Percentiles rank a stretch among this genome's conserved stretches.
Conservation (phyloP, 2,797 vertebrate genomes). For the Coracias cyanogaster region DNA sequence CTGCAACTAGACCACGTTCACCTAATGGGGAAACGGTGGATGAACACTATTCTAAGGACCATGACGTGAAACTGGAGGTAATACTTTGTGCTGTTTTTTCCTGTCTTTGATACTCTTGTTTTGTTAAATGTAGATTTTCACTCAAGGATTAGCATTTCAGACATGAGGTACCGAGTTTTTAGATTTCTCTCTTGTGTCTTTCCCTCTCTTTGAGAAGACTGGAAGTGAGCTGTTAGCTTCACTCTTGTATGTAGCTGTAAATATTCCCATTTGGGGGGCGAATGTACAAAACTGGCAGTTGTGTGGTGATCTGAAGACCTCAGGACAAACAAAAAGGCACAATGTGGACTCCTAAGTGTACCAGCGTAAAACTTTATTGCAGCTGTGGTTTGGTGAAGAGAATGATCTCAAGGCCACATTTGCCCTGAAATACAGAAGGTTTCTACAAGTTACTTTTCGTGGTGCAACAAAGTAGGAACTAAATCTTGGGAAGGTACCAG, state of each 20-base stretch:
- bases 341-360: not conserved
- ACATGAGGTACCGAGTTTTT: not conserved
- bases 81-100: not conserved
- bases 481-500: not conserved
- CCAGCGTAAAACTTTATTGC: not conserved
- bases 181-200: not conserved
- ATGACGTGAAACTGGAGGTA: conserved; percentile 78
- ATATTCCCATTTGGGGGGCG: not conserved
- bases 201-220: not conserved
- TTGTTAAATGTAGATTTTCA: not conserved
- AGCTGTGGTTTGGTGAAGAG: not conserved
- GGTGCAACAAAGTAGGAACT: not conserved
- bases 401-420: not conserved
- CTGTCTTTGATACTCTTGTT: not conserved
- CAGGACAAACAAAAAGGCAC: not conserved
- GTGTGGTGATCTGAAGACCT: not conserved
- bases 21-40: conserved; percentile 66
- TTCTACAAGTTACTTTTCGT: not conserved
- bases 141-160: not conserved
- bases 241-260: not conserved
- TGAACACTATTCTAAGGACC: conserved; percentile 73
- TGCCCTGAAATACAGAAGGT: not conserved
- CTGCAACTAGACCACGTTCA: conserved; percentile 56
- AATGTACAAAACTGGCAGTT: not conserved
- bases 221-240: not conserved